Evolutionary conservation across 2,113 vertebrate genomes (phyloP).

Genomic region (Probosciger aterrimus): DNA sequence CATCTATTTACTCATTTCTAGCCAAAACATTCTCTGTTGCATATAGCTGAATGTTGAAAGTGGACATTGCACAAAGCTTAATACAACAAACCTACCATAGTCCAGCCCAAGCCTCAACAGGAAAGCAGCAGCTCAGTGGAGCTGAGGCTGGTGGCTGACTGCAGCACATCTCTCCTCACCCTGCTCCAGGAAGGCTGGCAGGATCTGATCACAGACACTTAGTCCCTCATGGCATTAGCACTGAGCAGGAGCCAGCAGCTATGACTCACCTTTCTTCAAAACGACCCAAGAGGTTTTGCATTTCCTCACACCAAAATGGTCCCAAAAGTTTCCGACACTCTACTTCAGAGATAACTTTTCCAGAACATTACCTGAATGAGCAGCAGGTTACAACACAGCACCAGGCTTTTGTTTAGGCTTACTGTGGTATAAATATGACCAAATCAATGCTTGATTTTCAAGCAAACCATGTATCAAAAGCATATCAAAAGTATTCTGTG

Average conservation of each 20-base stretch:
- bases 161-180: not conserved
- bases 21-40: not conserved
- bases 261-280: not conserved
- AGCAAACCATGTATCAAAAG: not conserved
- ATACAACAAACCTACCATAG: not conserved
- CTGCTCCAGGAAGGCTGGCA: not conserved
- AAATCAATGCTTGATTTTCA: not conserved
- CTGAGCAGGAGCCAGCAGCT: not conserved
- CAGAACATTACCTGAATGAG: not conserved
- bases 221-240: not conserved
- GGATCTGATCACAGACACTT: not conserved
- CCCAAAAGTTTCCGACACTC: not conserved
- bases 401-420: not conserved
- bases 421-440: not conserved
- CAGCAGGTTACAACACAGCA: not conserved
- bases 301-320: not conserved
- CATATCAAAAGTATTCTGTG: not conserved
- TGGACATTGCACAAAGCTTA: not conserved
- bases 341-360: not conserved
- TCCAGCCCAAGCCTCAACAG: rapidly evolving
- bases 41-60: not conserved
- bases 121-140: not conserved
- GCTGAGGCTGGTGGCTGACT: not conserved
- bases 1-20: not conserved
- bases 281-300: not conserved